Conservation (phyloP, 2,888 invertebrate genomes). For the Zaprionus obscuricornis region DNA sequence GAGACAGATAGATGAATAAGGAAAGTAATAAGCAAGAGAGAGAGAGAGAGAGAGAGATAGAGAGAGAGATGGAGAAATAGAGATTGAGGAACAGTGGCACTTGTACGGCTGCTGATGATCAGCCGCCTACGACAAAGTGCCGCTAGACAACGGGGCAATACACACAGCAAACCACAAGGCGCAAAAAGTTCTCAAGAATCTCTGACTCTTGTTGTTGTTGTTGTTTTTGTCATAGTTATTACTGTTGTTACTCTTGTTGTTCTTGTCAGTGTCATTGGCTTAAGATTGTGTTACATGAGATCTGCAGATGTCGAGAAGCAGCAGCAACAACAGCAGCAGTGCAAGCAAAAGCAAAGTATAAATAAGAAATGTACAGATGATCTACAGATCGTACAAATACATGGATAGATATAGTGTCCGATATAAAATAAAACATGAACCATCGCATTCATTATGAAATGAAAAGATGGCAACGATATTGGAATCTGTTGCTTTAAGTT, state of each 20-base stretch:
- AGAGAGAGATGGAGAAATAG: neutral
- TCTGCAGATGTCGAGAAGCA: slow-evolving; percentile 2
- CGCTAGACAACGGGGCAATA: slow-evolving; percentile 46
- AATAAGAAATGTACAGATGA: neutral
- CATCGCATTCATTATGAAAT: no score
- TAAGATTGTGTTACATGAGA: slow-evolving; percentile 41
- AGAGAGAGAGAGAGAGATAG: neutral
- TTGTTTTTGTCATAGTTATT: neutral
- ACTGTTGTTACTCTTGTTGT: slow-evolving; percentile 13
- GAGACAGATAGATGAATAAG: no score
- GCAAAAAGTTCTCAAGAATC: slow-evolving; percentile 38
- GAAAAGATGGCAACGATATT: no score
- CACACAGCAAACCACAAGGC: slow-evolving; percentile 33
- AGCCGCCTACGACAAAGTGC: slow-evolving; percentile 59
- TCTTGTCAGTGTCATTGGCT: slow-evolving; percentile 50
- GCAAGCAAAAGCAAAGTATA: neutral
- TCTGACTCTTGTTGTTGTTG: neutral
- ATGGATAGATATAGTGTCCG: no score
- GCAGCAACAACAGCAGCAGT: neutral
- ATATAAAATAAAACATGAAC: no score
- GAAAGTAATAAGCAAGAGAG: neutral
- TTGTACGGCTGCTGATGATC: slow-evolving; percentile 39
- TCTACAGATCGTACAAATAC: no score
- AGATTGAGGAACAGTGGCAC: slow-evolving; percentile 7
- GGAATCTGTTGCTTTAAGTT: no score